phyloP scores from a whole-genome alignment of 1,140 invertebrate genomes.

The Diuraphis noxia region DNA sequence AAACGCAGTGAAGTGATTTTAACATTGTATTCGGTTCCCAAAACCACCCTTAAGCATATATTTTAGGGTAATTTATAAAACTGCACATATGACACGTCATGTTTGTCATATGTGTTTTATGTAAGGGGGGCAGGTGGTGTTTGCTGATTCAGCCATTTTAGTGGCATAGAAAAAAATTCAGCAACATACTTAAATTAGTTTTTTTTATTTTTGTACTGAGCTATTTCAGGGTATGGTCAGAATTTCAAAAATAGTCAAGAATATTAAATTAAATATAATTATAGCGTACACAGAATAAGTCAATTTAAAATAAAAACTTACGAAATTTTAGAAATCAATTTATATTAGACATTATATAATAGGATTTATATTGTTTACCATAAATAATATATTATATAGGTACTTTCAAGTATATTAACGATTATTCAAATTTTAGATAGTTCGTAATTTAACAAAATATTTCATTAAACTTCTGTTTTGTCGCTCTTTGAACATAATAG shows the following conservation, averaged over 20 bases:
- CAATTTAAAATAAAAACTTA: neutral
- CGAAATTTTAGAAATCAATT: neutral
- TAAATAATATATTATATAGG: neutral
- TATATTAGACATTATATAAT: neutral
- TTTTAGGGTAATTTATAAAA: neutral
- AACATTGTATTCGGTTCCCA: neutral
- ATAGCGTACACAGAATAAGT: neutral
- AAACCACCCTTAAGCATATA: neutral
- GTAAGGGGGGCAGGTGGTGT: neutral
- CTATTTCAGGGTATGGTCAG: neutral
- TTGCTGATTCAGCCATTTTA: neutral
- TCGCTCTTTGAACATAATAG: neutral
- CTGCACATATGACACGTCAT: neutral
- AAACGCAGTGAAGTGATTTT: neutral
- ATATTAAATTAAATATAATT: neutral
- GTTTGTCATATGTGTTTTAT: neutral
- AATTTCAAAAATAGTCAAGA: neutral
- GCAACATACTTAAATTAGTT: neutral
- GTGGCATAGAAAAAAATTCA: neutral
- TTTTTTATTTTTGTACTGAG: neutral
- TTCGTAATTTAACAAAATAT: neutral
- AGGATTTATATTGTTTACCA: neutral
- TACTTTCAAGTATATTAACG: neutral
- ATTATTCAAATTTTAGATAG: neutral
- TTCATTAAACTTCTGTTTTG: neutral